Evolutionary conservation across 2,888 invertebrate genomes (phyloP), one percentile per base, ranked within the genome.

Genomic region (Cabera pusaria): DNA sequence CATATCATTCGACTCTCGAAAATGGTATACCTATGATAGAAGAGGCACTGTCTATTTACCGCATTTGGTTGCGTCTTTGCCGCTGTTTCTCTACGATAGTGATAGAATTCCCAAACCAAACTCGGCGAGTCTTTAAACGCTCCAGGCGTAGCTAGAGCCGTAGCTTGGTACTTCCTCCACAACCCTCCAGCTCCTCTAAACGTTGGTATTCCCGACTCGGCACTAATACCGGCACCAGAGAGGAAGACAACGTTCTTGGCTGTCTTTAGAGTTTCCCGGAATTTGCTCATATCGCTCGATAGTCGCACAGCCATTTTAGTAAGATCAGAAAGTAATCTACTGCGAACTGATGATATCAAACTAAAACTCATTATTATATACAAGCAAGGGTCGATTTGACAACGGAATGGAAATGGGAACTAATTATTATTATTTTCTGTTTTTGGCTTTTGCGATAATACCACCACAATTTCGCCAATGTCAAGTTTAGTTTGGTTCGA

Each of bases 61-160:
- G 90, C 88, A 72, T 95, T 95, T 5, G 95, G 94, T 43, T 90
- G 60, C 19, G 93, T 93, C 35, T 92, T 92, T 19, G 91, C 91
- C 21, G 95, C 95, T n/a, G 94, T 85, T 75, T 94, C 94, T 59
- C 97, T 84, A 49, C 96, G 90, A 64, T 96, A 95, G 63, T 96
- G 95, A 70, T 97, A 97, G 81, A 97, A 97, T 73, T 97, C 96
- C 97, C 97, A 97, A 12, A 97, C 96, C 12, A 96, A 82, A 11
- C 94, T 93, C 0, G 96, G 96, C 63, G 93, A 92, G 2, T 86
- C 80, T 34, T 72, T 74, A 69, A 96, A 96, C 0, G 95, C 95
- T 58, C 90, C 86, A 10, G 93, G 94, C 6, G 93, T 93, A 0
- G 93, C 94, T 25, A 95, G 75, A 49, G 90, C 81, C 20, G 92